Evolutionary conservation across 30 jellyfish, hydroid and myxozoan genomes (phyloP).

Genomic region (Aurelia sp.): DNA sequence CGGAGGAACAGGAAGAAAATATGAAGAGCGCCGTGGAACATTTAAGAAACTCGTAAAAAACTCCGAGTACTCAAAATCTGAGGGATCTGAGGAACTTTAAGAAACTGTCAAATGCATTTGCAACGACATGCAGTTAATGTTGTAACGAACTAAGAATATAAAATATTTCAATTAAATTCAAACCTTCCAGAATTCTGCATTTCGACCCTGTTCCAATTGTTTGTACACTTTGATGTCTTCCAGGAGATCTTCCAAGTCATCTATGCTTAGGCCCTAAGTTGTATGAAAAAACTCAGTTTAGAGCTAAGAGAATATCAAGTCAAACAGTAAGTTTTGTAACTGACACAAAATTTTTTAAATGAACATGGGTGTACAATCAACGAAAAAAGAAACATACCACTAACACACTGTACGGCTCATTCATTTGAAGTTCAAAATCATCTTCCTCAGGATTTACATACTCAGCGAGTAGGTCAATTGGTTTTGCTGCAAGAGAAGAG

Average conservation of each 20-base stretch:
- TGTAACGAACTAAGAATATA: background rate
- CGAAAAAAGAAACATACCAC: conserved; percentile 54
- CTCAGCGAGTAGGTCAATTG: conserved; percentile 97
- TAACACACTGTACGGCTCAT: conserved; percentile 96
- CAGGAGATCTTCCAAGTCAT: conserved; percentile 95
- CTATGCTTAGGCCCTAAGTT: conserved; percentile 90
- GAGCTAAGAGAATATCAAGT: too few species aligned
- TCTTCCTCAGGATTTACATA: conserved; percentile 97
- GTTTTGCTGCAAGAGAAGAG: conserved; percentile 71
- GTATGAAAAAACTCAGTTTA: background rate
- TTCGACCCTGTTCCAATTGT: conserved; percentile 87
- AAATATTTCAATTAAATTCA: background rate
- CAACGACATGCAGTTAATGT: background rate
- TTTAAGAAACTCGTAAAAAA: too few species aligned
- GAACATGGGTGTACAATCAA: background rate
- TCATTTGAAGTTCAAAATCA: conserved; percentile 95
- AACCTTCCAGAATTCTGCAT: conserved; percentile 96
- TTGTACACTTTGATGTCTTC: conserved; percentile 95
- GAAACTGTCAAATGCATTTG: too few species aligned
- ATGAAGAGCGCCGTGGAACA: too few species aligned
- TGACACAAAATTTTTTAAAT: too few species aligned
- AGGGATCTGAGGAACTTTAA: too few species aligned
- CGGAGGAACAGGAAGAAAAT: too few species aligned
- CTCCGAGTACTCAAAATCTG: too few species aligned
- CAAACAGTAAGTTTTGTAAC: too few species aligned